phyloP scores from a whole-genome alignment of 2,113 vertebrate genomes.

The Caretta caretta region DNA sequence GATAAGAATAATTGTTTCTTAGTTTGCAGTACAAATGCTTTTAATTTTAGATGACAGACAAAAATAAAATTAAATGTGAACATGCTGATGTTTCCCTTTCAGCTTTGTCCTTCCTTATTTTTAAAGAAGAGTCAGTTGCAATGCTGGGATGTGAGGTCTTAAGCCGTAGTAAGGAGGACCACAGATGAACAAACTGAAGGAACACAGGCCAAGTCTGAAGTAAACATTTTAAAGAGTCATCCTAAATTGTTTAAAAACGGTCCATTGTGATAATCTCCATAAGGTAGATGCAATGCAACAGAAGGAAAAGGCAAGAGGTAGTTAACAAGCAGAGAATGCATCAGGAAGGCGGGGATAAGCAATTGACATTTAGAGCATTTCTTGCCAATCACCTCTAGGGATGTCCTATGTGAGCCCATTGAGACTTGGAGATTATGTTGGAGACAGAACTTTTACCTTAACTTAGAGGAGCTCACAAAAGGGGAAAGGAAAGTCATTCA shows the following conservation, averaged over 20 bases:
- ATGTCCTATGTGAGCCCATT: background rate
- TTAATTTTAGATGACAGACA: slow-evolving; percentile 16
- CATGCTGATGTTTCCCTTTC: slow-evolving; percentile 11
- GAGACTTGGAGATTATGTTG: background rate
- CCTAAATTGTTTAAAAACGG: background rate
- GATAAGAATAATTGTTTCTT: slow-evolving; percentile 56
- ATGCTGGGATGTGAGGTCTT: background rate
- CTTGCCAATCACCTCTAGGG: background rate
- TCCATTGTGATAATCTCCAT: background rate
- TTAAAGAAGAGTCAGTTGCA: slow-evolving; percentile 34
- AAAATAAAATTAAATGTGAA: slow-evolving; percentile 12
- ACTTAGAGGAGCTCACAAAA: background rate
- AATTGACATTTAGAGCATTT: background rate
- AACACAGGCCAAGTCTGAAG: background rate
- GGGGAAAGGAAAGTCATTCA: background rate
- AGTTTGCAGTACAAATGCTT: slow-evolving; percentile 16
- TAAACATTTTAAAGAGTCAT: background rate
- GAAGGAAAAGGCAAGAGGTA: background rate
- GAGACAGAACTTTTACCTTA: background rate
- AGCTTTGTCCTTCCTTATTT: background rate
- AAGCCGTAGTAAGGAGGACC: rapidly evolving
- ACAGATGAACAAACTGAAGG: background rate
- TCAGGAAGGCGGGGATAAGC: background rate
- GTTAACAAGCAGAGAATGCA: background rate
- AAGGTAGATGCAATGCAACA: background rate